Conservation (phyloP, 2,888 invertebrate species). For the Lathronympha strigana region DNA sequence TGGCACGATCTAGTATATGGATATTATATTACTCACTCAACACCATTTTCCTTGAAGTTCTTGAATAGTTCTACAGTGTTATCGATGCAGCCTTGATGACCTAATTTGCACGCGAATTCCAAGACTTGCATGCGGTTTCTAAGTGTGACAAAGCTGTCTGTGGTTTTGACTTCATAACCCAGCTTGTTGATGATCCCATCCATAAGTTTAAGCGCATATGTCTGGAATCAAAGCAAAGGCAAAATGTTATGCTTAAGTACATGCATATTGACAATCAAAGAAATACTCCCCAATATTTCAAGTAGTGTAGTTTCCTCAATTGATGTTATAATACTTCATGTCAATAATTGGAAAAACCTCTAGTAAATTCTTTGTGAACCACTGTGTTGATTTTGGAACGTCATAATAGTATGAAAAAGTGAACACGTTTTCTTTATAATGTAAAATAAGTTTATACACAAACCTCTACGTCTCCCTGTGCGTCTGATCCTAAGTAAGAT, state of each 20-base stretch:
- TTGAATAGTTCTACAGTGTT: constrained; percentile 57
- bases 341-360: no score
- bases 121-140: constrained; percentile 84
- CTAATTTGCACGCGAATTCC: constrained; percentile 86
- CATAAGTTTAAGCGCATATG: constrained; percentile 55
- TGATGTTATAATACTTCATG: no score
- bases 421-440: no score
- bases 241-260: no score
- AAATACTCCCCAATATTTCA: no score
- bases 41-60: constrained; percentile 60
- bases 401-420: no score
- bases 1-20: no score
- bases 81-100: constrained; percentile 80
- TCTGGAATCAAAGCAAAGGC: constrained; percentile 51
- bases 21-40: constrained; percentile 59
- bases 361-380: no score
- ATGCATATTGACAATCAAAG: no score
- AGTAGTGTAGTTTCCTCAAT: no score
- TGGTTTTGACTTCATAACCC: constrained; percentile 71
- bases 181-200: constrained; percentile 68
- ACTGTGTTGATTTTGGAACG: no score
- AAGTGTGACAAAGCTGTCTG: constrained; percentile 74
- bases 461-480: constrained; percentile 62
- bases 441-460: constrained; percentile 44
- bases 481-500: constrained; percentile 62